These are phyloP conservation scores for Drosophila nikananu DNA, from an alignment of 1,140 invertebrate species.

Conservation along the genomic window DNA sequence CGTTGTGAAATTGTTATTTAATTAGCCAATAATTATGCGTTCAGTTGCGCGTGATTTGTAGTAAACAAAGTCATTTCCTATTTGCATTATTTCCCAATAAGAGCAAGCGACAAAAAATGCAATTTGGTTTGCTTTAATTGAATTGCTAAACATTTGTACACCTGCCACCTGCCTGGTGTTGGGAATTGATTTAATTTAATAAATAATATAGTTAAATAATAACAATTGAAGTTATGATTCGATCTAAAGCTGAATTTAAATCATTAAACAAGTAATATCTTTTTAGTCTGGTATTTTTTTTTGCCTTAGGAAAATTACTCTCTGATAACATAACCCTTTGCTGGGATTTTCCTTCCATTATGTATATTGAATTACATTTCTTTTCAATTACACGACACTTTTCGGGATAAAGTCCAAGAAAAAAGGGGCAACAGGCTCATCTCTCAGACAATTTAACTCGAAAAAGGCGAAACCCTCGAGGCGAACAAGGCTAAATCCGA, in stretches of 20 bases:
- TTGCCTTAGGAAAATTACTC: not conserved
- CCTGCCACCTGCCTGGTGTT: not conserved
- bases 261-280: not conserved
- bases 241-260: not conserved
- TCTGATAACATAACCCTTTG: constrained; percentile 2
- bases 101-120: constrained; percentile 1
- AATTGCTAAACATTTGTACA: constrained; percentile 25
- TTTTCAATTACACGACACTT: constrained; percentile 66
- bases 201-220: not conserved
- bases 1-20: constrained; percentile 59
- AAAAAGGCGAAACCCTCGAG: constrained; percentile 25
- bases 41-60: constrained; percentile 51
- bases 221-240: not conserved
- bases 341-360: constrained; percentile 2
- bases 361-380: constrained; percentile 38
- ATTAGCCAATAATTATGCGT: constrained; percentile 69
- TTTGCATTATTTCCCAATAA: constrained; percentile 47
- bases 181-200: constrained; percentile 2
- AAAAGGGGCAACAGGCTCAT: constrained; percentile 52
- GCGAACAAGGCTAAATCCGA: constrained; percentile 32
- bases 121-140: constrained; percentile 27
- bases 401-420: constrained; percentile 7
- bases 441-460: constrained; percentile 64
- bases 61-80: constrained; percentile 53
- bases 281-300: too few species aligned